Conservation (phyloP, 2,797 vertebrate species). For the Australoheros facetus region DNA sequence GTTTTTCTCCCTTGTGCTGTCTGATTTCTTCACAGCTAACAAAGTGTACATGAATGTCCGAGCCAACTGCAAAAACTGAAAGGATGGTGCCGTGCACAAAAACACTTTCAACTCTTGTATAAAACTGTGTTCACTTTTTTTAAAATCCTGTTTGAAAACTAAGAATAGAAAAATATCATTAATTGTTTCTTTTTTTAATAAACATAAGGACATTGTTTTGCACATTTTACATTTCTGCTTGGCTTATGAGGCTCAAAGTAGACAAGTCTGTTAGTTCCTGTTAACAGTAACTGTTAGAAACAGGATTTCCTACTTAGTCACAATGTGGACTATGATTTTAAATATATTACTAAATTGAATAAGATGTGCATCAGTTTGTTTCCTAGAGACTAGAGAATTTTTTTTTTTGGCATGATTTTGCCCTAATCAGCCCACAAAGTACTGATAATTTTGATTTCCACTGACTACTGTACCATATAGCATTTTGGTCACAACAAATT, state of each 20-base stretch:
- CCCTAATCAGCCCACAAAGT: background rate
- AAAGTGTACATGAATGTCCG: constrained; percentile 83
- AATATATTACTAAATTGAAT: background rate
- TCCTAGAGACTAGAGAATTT: background rate
- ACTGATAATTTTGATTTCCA: too few species aligned
- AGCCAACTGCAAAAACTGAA: constrained; percentile 68
- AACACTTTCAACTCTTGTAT: background rate
- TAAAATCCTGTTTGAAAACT: background rate
- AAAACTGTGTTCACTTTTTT: background rate
- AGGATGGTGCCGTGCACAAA: background rate
- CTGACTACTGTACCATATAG: background rate
- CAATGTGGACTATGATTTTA: background rate
- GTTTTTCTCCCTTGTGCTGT: background rate
- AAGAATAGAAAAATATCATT: background rate
- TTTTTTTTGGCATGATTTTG: background rate
- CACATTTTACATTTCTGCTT: background rate
- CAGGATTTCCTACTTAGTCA: background rate
- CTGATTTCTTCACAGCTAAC: constrained; percentile 70
- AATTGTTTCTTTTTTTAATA: background rate
- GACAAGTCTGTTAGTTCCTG: background rate
- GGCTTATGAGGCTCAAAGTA: background rate
- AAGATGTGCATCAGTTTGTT: background rate
- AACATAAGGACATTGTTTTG: background rate
- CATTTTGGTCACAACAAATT: background rate
- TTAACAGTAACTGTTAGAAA: background rate